A percentile compares a stretch with the other conserved stretches of the same genome.
phyloP scores from a whole-genome alignment of 2,113 vertebrate genomes.

The Leptosomus discolor region DNA sequence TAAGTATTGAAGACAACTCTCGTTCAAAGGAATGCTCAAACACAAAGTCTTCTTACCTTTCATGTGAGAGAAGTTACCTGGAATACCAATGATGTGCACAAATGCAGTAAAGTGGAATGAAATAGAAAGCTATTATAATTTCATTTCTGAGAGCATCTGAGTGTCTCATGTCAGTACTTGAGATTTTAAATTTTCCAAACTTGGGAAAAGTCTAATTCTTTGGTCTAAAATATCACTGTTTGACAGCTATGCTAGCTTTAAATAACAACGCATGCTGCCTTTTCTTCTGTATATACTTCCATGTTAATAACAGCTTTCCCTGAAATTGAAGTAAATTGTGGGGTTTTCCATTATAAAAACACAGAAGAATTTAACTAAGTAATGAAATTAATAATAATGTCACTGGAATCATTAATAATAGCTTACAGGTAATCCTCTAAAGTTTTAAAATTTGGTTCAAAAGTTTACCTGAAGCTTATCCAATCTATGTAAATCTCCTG shows the following conservation, averaged over 20 bases:
- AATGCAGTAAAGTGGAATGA: neutral
- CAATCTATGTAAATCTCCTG: neutral
- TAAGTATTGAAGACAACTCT: neutral
- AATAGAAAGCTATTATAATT: neutral
- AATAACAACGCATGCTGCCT: neutral
- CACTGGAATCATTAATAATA: neutral
- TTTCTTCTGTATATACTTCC: neutral
- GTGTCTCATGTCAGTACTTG: neutral
- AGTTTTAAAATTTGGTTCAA: neutral
- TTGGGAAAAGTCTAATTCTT: neutral
- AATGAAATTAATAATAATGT: neutral
- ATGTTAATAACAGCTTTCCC: neutral
- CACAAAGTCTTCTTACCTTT: neutral
- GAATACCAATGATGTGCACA: neutral
- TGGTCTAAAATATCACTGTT: neutral
- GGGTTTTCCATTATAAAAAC: neutral
- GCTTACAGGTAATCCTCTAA: neutral
- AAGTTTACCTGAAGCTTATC: neutral
- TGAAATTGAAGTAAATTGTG: neutral
- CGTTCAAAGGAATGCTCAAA: neutral
- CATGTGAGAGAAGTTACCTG: neutral
- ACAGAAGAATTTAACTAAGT: neutral
- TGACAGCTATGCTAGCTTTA: neutral
- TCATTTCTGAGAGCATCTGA: neutral
- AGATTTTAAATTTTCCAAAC: neutral